phyloP scores from a whole-genome alignment of 37 sponge, comb jelly and placozoan genomes.

The Cladorhizidae sp. region DNA sequence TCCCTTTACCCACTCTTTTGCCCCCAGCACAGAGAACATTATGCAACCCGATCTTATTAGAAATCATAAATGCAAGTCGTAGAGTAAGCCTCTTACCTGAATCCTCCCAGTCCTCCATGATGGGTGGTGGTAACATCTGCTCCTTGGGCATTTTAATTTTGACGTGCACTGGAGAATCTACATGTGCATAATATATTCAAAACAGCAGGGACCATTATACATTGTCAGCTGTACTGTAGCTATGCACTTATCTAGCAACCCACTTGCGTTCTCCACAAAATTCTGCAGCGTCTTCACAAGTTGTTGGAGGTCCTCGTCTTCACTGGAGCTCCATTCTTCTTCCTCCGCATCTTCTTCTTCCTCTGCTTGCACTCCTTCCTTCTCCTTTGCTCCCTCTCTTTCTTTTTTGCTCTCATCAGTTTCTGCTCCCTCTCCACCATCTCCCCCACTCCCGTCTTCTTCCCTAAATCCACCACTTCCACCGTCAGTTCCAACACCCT shows the following conservation, averaged over 20 bases:
- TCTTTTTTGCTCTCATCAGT: background rate
- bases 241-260: background rate
- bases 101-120: constrained; percentile 59
- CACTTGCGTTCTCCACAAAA: constrained; percentile 57
- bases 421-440: background rate
- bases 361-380: background rate
- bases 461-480: background rate
- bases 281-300: constrained; percentile 65
- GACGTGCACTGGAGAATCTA: constrained; percentile 25
- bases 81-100: constrained; percentile 62
- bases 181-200: background rate
- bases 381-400: background rate
- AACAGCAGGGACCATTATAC: background rate
- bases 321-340: constrained; percentile 35
- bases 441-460: background rate
- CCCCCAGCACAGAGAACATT: too few species aligned
- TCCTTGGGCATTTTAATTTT: background rate
- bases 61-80: too few species aligned
- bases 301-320: constrained; percentile 49
- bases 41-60: too few species aligned
- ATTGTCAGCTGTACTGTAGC: background rate
- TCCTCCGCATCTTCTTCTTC: constrained; percentile 46
- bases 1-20: too few species aligned
- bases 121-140: background rate
- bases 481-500: background rate